Evolutionary conservation across 35 echinoderm and acorn worm species (phyloP), one percentile per base, ranked within the genome.

Genomic region (Anneissia japonica): DNA sequence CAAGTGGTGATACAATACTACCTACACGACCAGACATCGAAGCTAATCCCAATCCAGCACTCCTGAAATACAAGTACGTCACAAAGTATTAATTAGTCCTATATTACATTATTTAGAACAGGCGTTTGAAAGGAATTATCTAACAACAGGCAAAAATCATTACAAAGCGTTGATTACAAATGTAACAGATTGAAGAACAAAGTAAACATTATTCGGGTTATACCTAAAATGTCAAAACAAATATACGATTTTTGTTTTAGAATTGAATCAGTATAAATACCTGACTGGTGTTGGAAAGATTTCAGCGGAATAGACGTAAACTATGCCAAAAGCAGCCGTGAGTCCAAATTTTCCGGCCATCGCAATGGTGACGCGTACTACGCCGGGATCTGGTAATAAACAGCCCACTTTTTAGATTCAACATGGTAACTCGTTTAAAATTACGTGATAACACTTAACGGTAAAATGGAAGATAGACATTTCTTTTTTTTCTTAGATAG

Each of bases 311-410:
- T 84, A 97, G 21, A 91, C 77, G 32, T 97, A 97, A 0, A 91
- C 81, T 34, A 97, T 97, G 34, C 84, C 81, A 85, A 90, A 97
- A 0, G 95, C 84, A 11, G 95, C 88, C 29, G 95, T 73, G 0
- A 97, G 90, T 34, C 84, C 81, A 30, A 93, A 91, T 39, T 97
- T 97, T 21, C 95, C 95, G 4, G 90, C 76, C 95, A 97, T 93
- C 13, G 95, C 95, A 28, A 97, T 30, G 4, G 38, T 82, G 5
- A 85, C 84, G 30, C 37, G 34, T 19, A 35, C n/a, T 0, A 38
- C 3, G 2, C 85, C 85, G 0, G 33, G 32, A 26, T 38, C 90
- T 88, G 80, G 9, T 72, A 56, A 38, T 32, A 73, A 88, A 31
- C 21, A 32, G 41, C n/a, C n/a, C n/a, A n/a, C n/a, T n/a, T n/a